phyloP scores from a whole-genome alignment of 2,888 invertebrate genomes.

The Drosophila limbata region DNA sequence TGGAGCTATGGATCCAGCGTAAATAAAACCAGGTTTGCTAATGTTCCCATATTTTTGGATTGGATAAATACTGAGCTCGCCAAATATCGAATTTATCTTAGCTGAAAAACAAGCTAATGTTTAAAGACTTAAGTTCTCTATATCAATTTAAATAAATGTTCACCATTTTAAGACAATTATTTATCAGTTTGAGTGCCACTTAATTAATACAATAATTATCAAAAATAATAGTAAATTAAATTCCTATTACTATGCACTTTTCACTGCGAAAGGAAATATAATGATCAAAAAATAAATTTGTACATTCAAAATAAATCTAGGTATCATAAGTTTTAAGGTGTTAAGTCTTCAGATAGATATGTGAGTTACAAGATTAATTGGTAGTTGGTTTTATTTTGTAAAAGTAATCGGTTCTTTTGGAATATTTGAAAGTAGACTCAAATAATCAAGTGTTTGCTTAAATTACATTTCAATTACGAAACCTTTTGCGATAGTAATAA shows the following conservation, averaged over 20 bases:
- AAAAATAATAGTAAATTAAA: not conserved
- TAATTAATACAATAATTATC: not conserved
- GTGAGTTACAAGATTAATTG: no score
- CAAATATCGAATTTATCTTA: not conserved
- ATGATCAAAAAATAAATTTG: no score
- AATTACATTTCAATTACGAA: not conserved
- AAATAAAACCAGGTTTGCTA: not conserved
- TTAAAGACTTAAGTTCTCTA: not conserved
- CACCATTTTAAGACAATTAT: no score
- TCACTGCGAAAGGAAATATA: not conserved
- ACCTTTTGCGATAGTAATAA: not conserved
- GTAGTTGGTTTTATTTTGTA: not conserved
- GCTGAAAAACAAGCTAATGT: not conserved
- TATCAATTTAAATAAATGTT: not conserved
- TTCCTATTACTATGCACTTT: not conserved
- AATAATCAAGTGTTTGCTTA: not conserved
- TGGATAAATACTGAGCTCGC: slow-evolving; percentile 18
- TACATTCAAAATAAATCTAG: no score
- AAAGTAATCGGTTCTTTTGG: not conserved
- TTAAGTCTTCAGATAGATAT: no score
- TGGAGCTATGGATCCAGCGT: slow-evolving; percentile 5
- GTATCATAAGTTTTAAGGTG: no score
- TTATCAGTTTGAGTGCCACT: not conserved
- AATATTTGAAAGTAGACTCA: not conserved
- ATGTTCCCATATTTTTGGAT: not conserved